Conservation (phyloP, 1,140 invertebrate species). For the Drosophila watanabei region DNA sequence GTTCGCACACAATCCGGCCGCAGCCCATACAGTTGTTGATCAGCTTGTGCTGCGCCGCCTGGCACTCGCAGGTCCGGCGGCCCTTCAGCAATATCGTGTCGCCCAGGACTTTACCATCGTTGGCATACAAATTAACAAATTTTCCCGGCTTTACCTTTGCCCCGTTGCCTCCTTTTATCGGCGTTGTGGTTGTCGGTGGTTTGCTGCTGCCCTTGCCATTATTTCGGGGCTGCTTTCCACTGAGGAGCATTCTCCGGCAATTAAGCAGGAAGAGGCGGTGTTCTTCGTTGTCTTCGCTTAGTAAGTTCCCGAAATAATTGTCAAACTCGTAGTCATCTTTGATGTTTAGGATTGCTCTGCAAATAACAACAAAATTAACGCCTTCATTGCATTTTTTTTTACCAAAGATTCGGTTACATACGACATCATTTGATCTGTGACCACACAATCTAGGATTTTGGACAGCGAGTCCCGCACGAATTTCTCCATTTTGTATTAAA, state of each 20-base stretch:
- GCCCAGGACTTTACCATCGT: constrained; percentile 89
- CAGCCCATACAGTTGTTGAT: constrained; percentile 98
- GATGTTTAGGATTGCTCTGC: constrained; percentile 88
- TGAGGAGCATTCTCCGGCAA: constrained; percentile 87
- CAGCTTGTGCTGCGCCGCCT: constrained; percentile 95
- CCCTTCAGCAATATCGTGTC: constrained; percentile 90
- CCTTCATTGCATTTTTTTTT: constrained; percentile 1
- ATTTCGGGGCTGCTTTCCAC: constrained; percentile 85
- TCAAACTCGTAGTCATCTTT: constrained; percentile 89
- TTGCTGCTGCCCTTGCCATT: constrained; percentile 52
- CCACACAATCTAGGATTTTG: constrained; percentile 88
- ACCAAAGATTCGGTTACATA: constrained; percentile 75
- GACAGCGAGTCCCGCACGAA: constrained; percentile 76
- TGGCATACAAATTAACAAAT: constrained; percentile 91
- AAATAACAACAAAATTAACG: constrained; percentile 38
- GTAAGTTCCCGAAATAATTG: constrained; percentile 89
- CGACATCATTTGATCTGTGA: constrained; percentile 89
- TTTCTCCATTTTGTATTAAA: constrained; percentile 66
- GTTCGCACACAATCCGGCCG: constrained; percentile 97
- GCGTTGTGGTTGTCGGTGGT: constrained; percentile 9
- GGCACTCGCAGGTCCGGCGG: constrained; percentile 95
- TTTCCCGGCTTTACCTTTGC: constrained; percentile 90
- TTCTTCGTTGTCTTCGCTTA: constrained; percentile 88
- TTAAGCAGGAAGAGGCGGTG: constrained; percentile 89
- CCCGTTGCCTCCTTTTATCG: neutral